These are phyloP conservation scores for Zaprionus capensis DNA, from an alignment of 1,140 invertebrate genomes.

Conservation along the genomic window DNA sequence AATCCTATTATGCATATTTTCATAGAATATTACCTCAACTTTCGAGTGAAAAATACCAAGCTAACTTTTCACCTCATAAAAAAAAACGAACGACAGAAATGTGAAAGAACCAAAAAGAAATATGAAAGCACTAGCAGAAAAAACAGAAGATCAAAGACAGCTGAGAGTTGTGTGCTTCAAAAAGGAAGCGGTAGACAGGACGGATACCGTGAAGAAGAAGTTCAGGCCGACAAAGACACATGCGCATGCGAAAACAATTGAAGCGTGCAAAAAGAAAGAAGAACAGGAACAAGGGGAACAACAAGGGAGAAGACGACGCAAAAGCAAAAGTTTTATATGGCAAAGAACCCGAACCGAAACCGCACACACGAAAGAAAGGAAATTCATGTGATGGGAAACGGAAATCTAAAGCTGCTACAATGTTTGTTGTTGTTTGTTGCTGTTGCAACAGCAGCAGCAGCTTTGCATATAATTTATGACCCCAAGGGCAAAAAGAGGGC, in stretches of 20 bases:
- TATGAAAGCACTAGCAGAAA: neutral
- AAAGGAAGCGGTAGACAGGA: slow-evolving; percentile 43
- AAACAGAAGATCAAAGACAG: slow-evolving; percentile 36
- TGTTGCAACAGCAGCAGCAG: slow-evolving; percentile 27
- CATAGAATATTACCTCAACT: neutral
- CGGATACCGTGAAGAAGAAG: slow-evolving; percentile 15
- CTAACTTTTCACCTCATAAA: neutral
- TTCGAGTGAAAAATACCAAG: neutral
- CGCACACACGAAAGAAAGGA: slow-evolving; percentile 70
- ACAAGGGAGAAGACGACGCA: slow-evolving; percentile 17
- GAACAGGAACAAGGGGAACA: slow-evolving; percentile 28
- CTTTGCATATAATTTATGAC: slow-evolving; percentile 81
- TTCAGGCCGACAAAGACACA: slow-evolving; percentile 46
- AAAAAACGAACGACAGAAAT: slow-evolving; percentile 10
- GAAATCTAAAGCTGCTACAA: slow-evolving; percentile 82
- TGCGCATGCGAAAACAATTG: slow-evolving; percentile 79
- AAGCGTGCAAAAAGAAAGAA: slow-evolving; percentile 69
- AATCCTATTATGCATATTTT: neutral
- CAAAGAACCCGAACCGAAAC: slow-evolving; percentile 60
- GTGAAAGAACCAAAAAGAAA: slow-evolving; percentile 13
- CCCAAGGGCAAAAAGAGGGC: slow-evolving; percentile 37
- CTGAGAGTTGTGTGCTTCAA: slow-evolving; percentile 20
- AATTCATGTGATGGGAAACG: slow-evolving; percentile 81
- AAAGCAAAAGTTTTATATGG: slow-evolving; percentile 72
- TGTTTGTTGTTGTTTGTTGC: slow-evolving; percentile 46